Base-by-base conservation (phyloP, 1,140 invertebrate species). In the Lordiphosa clarofinis region DNA sequence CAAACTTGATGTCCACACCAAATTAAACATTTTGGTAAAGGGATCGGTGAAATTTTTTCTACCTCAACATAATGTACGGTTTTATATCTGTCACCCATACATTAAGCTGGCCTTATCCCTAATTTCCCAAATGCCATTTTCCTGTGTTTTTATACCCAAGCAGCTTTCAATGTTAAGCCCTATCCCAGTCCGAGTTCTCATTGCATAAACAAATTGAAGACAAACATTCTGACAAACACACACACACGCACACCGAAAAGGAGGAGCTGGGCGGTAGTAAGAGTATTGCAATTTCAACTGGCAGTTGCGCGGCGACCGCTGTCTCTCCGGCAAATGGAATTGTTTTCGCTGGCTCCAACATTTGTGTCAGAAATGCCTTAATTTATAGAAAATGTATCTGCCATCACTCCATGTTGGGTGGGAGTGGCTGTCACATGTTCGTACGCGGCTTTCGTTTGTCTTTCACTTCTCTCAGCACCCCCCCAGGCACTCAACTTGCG, bases 361-460 rank as follows among this genome's bases (percentile, higher is more conserved):
- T 61, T 69, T 69, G 66, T 69, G 66, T 69, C 66, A 69, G 65
- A 69, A 69, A 62, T 44, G 72, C 72, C 68, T 64, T 64, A 82
- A 81, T 72, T 81, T 76, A 81, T 81, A 75, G 72, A 67, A 73
- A 82, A 82, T 84, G 63, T 76, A 72, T 76, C 66, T 62, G 57
- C 44, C 53, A 49, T 47, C 57, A 68, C 65, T 70, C 55, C 55
- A 48, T 60, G 43, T 28, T 36, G 10, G 35, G 35, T 44, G 43
- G 55, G 24, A 46, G 54, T 35, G 65, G 21, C 47, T 69, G 65
- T 69, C 66, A 68, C 65, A 69, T 56, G 65, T 33, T 28, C 24
- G 13, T 60, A 66, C 56, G 65, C 56, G 65, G 65, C 66, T 69
- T 69, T 69, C 65, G 66, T 69, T 69, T 69, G 66, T 69, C 66